A percentile compares a stretch with the other conserved stretches of the same genome.
These are phyloP conservation scores for Stenurella melanura DNA, from an alignment of 2,888 invertebrate species.

Conservation along the genomic window DNA sequence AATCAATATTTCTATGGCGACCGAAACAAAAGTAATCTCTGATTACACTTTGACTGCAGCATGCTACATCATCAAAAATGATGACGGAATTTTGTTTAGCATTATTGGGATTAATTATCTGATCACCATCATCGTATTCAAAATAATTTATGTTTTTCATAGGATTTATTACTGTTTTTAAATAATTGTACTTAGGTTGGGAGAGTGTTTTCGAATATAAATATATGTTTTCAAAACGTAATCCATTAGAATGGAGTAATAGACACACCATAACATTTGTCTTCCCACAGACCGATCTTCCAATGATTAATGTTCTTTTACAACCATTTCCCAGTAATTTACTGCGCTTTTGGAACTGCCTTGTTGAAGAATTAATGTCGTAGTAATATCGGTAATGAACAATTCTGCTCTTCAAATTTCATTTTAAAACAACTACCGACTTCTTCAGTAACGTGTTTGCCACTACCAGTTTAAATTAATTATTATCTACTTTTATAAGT, in stretches of 20 bases:
- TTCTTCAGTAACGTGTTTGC: too few species aligned
- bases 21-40: constrained; percentile 42
- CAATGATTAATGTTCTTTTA: background rate
- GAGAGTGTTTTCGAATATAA: background rate
- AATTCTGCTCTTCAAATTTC: constrained; percentile 22
- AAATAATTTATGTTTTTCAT: background rate
- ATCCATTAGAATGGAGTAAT: background rate
- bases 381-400: constrained; percentile 17
- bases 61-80: constrained; percentile 20
- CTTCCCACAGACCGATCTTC: background rate
- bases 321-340: background rate
- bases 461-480: too few species aligned
- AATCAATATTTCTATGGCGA: constrained; percentile 41
- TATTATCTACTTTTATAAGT: too few species aligned
- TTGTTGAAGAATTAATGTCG: background rate
- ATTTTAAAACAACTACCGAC: background rate
- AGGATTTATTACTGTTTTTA: background rate
- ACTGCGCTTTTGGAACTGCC: background rate
- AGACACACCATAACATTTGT: background rate
- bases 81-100: constrained; percentile 10
- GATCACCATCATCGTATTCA: background rate
- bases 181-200: background rate
- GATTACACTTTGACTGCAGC: constrained; percentile 40
- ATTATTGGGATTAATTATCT: background rate
- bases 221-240: constrained; percentile 24